A percentile compares a stretch with the other conserved stretches of the same genome.
Evolutionary conservation across 2,888 invertebrate species (phyloP).

Genomic region (Iselma pallidipennis): DNA sequence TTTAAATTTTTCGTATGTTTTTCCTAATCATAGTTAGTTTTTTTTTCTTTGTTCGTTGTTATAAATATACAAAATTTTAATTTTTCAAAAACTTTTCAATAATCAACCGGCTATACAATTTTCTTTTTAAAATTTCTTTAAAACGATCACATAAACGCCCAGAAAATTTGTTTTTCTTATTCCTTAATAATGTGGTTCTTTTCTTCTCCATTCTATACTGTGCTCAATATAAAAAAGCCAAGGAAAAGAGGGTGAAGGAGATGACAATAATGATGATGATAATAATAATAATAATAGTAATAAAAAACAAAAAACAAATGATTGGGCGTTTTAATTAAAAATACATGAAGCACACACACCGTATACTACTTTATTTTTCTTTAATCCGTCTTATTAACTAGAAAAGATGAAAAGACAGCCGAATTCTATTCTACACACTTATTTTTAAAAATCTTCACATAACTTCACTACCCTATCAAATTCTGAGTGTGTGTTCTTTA

Average conservation of each 20-base stretch:
- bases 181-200: neutral
- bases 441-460: constrained; percentile 34
- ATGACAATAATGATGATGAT: neutral
- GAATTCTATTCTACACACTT: constrained; percentile 42
- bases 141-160: constrained; percentile 30
- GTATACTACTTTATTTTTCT: constrained; percentile 35
- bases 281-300: too few species aligned
- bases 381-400: constrained; percentile 11
- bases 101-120: constrained; percentile 16
- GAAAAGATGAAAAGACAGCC: constrained; percentile 36
- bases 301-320: constrained; percentile 28
- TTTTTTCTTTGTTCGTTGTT: neutral
- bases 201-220: neutral
- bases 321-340: constrained; percentile 39
- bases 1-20: neutral
- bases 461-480: neutral
- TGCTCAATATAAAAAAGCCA: neutral
- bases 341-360: constrained; percentile 49
- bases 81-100: neutral
- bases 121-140: constrained; percentile 25
- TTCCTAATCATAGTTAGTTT: too few species aligned
- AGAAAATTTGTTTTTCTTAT: constrained; percentile 13
- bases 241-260: neutral
- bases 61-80: neutral
- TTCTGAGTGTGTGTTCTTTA: neutral